Percentiles rank a stretch among this genome's conserved stretches.
phyloP scores from a whole-genome alignment of 2,113 vertebrate species.

The Gopherus flavomarginatus region DNA sequence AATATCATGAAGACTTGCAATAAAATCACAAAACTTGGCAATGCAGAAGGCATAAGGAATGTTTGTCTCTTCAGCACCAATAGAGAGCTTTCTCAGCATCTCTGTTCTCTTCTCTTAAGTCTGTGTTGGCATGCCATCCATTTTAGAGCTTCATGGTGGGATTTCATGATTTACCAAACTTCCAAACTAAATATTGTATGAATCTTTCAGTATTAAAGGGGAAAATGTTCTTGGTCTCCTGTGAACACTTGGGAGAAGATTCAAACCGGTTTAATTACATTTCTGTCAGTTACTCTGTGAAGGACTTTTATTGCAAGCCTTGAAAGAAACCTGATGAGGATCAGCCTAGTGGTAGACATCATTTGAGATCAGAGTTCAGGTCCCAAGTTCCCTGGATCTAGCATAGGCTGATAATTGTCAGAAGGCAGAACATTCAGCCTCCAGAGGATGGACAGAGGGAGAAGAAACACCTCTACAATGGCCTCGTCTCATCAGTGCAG shows the following conservation, averaged over 20 bases:
- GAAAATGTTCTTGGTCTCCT: not conserved
- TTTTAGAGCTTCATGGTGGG: slow-evolving; percentile 34
- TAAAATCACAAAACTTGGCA: slow-evolving; percentile 4
- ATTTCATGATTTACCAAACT: slow-evolving; percentile 40
- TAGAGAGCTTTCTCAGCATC: not conserved
- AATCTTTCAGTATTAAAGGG: slow-evolving; percentile 14
- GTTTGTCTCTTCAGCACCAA: not conserved
- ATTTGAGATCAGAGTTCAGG: not conserved
- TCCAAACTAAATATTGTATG: slow-evolving; percentile 36
- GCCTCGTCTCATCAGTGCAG: not conserved
- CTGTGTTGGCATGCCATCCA: slow-evolving; percentile 44
- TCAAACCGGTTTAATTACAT: slow-evolving; percentile 46
- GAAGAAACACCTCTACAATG: slow-evolving; percentile 13
- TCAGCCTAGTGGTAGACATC: not conserved
- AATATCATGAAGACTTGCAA: not conserved
- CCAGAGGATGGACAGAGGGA: not conserved
- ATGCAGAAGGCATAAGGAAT: not conserved
- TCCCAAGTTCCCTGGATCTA: not conserved
- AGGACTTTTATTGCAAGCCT: slow-evolving; percentile 39
- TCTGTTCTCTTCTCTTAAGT: slow-evolving; percentile 4
- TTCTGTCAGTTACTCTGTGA: slow-evolving; percentile 6
- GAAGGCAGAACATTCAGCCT: slow-evolving; percentile 1
- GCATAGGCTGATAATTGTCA: not conserved
- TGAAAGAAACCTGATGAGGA: not conserved
- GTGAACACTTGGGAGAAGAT: slow-evolving; percentile 10